phyloP scores from a whole-genome alignment of 2,113 vertebrate genomes.

The Catagonus wagneri region DNA sequence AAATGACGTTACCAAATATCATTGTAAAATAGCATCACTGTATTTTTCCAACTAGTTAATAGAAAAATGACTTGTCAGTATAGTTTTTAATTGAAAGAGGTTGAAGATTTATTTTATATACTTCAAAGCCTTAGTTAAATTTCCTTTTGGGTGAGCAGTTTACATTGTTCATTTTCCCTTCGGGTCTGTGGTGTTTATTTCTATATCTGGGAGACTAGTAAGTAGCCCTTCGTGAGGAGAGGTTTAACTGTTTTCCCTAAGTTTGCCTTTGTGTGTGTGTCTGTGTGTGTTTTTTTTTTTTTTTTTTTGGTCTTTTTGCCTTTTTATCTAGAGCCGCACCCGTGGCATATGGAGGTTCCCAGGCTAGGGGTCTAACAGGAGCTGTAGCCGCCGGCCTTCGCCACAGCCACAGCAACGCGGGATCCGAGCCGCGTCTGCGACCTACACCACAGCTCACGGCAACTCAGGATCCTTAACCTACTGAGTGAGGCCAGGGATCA shows the following conservation, averaged over 20 bases:
- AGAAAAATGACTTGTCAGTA: conserved; percentile 10
- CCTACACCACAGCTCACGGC: no score
- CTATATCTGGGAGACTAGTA: background rate
- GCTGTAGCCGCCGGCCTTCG: no score
- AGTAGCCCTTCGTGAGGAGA: background rate
- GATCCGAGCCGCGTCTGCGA: no score
- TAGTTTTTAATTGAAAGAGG: background rate
- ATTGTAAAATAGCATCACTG: background rate
- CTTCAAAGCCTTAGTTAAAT: background rate
- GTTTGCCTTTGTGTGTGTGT: background rate
- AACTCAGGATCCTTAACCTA: no score
- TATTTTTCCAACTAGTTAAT: background rate
- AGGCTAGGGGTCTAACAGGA: no score
- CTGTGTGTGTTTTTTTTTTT: background rate
- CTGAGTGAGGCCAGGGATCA: no score
- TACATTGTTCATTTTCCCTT: background rate
- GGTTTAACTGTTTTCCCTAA: background rate
- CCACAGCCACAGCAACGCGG: no score
- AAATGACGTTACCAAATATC: background rate
- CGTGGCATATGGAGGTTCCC: no score
- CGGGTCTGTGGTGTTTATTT: conserved; percentile 23
- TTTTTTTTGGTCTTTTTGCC: no score
- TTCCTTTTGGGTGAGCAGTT: background rate
- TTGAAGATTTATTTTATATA: background rate
- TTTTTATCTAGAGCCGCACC: no score